A percentile compares a stretch with the other conserved stretches of the same genome.
These are phyloP conservation scores for Glyphotaelius pellucidus DNA, from an alignment of 2,888 invertebrate species.

Conservation along the genomic window DNA sequence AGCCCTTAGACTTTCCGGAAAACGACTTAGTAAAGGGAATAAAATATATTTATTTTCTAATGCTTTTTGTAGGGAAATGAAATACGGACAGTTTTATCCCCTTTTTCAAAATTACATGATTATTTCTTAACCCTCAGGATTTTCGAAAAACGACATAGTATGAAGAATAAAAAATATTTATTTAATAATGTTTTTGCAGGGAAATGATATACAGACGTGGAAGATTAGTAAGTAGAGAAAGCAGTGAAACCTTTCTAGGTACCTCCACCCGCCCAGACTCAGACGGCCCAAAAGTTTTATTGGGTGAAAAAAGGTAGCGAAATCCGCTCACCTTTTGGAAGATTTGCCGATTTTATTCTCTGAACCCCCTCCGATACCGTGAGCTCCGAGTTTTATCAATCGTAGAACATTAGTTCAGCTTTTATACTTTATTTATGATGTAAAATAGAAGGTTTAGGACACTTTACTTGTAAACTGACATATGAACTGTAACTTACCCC, in stretches of 20 bases:
- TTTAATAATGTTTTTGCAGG: not conserved
- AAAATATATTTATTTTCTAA: no score
- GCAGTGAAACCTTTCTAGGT: not conserved
- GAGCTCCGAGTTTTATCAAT: conserved; percentile 37
- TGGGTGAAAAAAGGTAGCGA: conserved; percentile 42
- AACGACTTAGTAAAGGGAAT: not conserved
- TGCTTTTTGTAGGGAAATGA: not conserved
- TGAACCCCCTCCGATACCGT: conserved; percentile 37
- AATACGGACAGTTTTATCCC: no score
- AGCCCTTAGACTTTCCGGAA: not conserved
- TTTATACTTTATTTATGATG: conserved; percentile 45
- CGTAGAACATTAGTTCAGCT: conserved; percentile 37
- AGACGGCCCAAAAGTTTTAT: conserved; percentile 42
- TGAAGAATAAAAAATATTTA: no score
- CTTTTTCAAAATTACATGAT: no score
- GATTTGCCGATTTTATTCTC: conserved; percentile 37
- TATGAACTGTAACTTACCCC: conserved; percentile 11
- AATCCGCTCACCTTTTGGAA: conserved; percentile 43
- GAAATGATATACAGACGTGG: not conserved
- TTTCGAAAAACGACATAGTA: not conserved
- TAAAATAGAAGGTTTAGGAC: conserved; percentile 42
- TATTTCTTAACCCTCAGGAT: no score
- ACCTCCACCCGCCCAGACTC: not conserved
- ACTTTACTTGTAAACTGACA: conserved; percentile 42
- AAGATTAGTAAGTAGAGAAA: conserved; percentile 30